Base-by-base conservation (phyloP, 2,888 invertebrate species). In the Coronaproctus castanopsis region DNA sequence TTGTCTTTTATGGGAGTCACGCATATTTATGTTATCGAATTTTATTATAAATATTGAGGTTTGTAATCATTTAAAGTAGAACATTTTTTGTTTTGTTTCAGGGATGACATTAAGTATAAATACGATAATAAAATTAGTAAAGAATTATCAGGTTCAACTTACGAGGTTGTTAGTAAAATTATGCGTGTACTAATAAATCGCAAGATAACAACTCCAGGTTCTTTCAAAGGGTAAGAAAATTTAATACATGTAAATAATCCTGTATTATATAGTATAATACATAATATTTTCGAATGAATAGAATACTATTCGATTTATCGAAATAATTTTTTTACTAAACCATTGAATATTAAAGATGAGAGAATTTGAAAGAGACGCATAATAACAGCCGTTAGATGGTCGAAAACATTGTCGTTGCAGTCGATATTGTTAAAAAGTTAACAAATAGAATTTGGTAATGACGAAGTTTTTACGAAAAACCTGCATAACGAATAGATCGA, bases 111-210 rank as follows among this genome's bases (percentile, higher is more conserved):
- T 22, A 82, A 87, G 70, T 86, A 88, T 62, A 93, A 95, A 71
- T 98, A 90, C 72, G 92, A 91, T 63, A 90, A 87, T 24, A 93
- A 92, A 71, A 76, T 98, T 63, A 78, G 83, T 10, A 90, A 90
- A 70, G 90, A 95, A 70, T 75, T 97, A 65, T 82, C 83, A 0
- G 98, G 98, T 0, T 88, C 89, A 0, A 87, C 92, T 1, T 96
- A 88, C 70, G 97, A 98, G 75, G 89, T 97, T 1, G 79, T 98
- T 62, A 91, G 93, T 18, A 88, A 88, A 73, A 84, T 98, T 23
- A 96, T 98, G 89, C 96, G 96, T 71, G 87, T 87, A 18, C 82
- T 97, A 63, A 89, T 93, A 53, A 90, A 88, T 65, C 80, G 95
- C 64, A 90, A 96, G 72, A 83, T 98, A 48, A 97, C 95, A 0